Base-by-base conservation (phyloP, 2,888 invertebrate species). In the Smittia aterrima region DNA sequence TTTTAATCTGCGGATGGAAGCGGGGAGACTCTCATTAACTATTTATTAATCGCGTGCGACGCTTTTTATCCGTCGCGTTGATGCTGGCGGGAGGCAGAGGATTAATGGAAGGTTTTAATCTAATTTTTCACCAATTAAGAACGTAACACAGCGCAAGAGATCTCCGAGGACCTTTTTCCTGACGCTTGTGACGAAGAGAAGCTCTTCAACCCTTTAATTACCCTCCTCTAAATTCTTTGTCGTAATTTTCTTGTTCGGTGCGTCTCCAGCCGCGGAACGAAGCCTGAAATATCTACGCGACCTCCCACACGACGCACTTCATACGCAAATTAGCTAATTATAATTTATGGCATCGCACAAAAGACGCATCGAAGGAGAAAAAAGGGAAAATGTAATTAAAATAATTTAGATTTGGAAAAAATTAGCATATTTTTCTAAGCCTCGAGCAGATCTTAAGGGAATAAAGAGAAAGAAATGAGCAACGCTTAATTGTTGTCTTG, bases 21-120 rank as follows among this genome's bases (percentile, higher is more conserved):
- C 38, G 11, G 41, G 67, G n/a, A 18, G 41, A 38, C 41, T 67
- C 32, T 25, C 53, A 70, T 70, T 70, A 70, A 70, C 70, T 70
- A 70, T 70, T 70, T 70, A 70, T 70, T 70, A 68, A 68, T 68
- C 40, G 47, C 41, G 20, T 38, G 66, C 9, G 66, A 41, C 41
- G 41, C 41, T 41, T 47, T 40, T 9, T 22, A 22, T 67, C 20
- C 1, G 25, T 24, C 27, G 66, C 41, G 6, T 2, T 20, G 1
- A 58, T 18, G 18, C 20, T 9, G 58, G 22, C 58, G 2, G 47
- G 38, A 38, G 4, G 4, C 9, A 38, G 9, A 38, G 6, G 38
- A 38, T 38, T 7, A 38, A 38, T 38, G 38, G 38, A 38, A 38
- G 47, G 11, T 47, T 68, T 54, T 70, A 70, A 70, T 70, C 70